Conservation (phyloP, 2,113 vertebrate species). For the Macaca mulatta region DNA sequence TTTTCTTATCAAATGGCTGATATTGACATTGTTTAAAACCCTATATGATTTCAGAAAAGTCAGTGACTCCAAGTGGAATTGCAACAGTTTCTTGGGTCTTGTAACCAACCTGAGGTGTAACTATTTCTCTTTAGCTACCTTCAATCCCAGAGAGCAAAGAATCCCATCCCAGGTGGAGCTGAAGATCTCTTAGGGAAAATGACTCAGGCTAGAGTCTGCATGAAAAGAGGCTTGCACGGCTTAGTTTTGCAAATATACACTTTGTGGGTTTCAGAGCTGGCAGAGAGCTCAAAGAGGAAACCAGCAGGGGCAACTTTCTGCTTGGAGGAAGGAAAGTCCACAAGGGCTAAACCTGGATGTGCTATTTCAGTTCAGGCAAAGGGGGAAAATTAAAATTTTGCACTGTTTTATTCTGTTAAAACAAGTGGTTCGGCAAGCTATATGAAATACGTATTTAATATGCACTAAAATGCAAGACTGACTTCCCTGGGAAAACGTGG, state of each 20-base stretch:
- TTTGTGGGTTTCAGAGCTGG: neutral
- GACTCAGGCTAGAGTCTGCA: neutral
- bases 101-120: neutral
- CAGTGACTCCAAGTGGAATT: neutral
- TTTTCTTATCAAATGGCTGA: constrained; percentile 1
- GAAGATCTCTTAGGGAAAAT: neutral
- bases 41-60: neutral
- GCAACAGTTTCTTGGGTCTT: neutral
- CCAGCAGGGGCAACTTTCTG: neutral
- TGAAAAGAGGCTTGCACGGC: neutral
- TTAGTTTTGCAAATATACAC: constrained; percentile 22
- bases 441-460: neutral
- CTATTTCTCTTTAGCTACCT: neutral
- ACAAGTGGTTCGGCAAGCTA: neutral
- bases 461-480: neutral
- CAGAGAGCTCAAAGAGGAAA: neutral
- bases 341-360: neutral
- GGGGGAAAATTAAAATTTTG: neutral
- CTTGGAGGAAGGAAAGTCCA: neutral
- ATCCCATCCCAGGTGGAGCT: neutral
- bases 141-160: neutral
- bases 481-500: neutral
- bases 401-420: neutral
- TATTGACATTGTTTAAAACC: neutral
- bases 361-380: constrained; percentile 27